Percentiles rank a stretch among this genome's conserved stretches.
phyloP scores from a whole-genome alignment of 2,797 vertebrate species.

The Enteromius mattozi region DNA sequence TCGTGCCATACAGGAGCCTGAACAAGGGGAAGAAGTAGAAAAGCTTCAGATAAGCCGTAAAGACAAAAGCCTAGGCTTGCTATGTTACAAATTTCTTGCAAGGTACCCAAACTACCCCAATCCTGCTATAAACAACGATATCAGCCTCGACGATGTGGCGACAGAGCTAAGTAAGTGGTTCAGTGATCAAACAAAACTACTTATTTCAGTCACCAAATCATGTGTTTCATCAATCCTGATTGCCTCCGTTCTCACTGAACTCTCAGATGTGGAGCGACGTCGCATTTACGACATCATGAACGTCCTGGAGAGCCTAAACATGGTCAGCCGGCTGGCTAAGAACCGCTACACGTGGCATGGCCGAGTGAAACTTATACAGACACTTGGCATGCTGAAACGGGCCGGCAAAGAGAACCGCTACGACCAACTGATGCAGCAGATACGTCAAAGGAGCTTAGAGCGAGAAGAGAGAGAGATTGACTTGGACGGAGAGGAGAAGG shows the following conservation, averaged over 20 bases:
- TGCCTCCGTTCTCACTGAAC: neutral
- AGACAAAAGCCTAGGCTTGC: constrained; percentile 93
- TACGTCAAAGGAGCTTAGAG: constrained; percentile 83
- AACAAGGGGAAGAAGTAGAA: constrained; percentile 87
- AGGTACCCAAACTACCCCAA: constrained; percentile 89
- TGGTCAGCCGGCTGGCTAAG: constrained; percentile 96
- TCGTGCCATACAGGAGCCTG: constrained; percentile 77
- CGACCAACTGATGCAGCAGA: constrained; percentile 87
- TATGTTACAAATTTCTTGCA: constrained; percentile 94
- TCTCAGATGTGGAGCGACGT: constrained; percentile 88
- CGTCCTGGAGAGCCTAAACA: constrained; percentile 94
- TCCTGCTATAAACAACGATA: constrained; percentile 83
- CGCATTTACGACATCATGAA: constrained; percentile 98
- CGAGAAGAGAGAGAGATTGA: constrained; percentile 82
- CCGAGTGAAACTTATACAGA: constrained; percentile 85
- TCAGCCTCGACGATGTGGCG: constrained; percentile 94
- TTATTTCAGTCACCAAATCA: neutral
- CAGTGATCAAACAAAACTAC: neutral
- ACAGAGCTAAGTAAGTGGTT: constrained; percentile 88
- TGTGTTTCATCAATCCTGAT: neutral
- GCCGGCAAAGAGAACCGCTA: constrained; percentile 88
- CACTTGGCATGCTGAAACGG: constrained; percentile 83
- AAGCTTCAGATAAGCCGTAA: constrained; percentile 90
- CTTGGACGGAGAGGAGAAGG: constrained; percentile 75
- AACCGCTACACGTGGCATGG: constrained; percentile 95